Conservation (phyloP, 2,888 invertebrate species). For the Hanleya hanleyi region DNA sequence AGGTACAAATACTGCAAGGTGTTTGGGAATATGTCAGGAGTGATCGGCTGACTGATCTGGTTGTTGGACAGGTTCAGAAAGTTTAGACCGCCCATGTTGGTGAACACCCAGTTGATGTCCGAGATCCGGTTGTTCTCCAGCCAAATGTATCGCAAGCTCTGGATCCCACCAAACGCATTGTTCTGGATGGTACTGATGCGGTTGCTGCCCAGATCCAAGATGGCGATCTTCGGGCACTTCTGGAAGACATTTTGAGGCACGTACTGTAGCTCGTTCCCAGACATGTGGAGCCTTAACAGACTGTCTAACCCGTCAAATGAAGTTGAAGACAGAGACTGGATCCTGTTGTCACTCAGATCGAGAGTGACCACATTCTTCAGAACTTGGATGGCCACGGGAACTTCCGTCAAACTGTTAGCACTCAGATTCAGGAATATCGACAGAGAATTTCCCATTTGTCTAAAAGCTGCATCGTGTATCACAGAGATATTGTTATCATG, state of each 20-base stretch:
- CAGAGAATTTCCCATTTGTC: neutral
- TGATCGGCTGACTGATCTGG: neutral
- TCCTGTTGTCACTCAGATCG: slow-evolving; percentile 2
- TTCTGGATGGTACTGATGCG: neutral
- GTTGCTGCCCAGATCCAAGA: neutral
- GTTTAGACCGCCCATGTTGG: neutral
- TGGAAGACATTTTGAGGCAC: slow-evolving; percentile 1
- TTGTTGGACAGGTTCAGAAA: slow-evolving; percentile 4
- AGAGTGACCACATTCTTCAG: neutral
- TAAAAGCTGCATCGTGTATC: neutral
- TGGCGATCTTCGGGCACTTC: neutral
- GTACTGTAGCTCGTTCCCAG: neutral
- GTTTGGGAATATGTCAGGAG: neutral
- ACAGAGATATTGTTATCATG: neutral
- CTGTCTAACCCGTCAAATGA: neutral
- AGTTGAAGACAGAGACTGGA: neutral
- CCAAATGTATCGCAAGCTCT: neutral
- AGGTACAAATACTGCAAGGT: slow-evolving; percentile 1
- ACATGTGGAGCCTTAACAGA: slow-evolving; percentile 1
- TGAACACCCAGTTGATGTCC: neutral
- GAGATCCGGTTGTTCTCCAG: neutral
- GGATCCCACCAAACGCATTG: neutral
- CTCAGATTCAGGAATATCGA: neutral
- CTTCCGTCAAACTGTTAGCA: neutral
- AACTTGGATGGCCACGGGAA: neutral